Conservation (phyloP, 2,113 vertebrate species). For the Cochlearius cochlearius region DNA sequence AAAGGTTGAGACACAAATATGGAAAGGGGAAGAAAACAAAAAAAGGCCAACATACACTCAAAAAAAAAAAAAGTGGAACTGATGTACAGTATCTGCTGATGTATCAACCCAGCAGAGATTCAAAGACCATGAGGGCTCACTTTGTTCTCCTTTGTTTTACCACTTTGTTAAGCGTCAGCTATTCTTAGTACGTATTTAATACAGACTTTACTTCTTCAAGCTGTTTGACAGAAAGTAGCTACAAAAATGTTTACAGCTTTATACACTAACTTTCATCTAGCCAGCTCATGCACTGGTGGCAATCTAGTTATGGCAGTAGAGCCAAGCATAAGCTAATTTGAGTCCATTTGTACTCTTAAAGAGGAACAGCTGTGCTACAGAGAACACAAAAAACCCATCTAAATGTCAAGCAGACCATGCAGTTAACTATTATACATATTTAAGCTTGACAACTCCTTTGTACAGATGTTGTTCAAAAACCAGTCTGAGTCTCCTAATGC, state of each 20-base stretch:
- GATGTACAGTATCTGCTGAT: neutral
- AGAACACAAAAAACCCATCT: neutral
- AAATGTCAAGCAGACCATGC: neutral
- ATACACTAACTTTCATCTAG: neutral
- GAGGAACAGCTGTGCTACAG: neutral
- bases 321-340: neutral
- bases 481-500: neutral
- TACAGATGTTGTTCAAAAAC: neutral
- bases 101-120: neutral
- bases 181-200: neutral
- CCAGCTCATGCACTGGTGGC: neutral
- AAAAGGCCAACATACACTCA: neutral
- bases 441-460: neutral
- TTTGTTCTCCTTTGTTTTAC: neutral
- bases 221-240: neutral
- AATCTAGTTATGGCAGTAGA: neutral
- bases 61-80: neutral
- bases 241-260: neutral
- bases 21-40: neutral
- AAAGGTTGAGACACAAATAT: neutral
- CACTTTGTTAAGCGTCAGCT: neutral
- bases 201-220: neutral
- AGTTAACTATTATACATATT: neutral
- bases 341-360: neutral
- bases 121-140: neutral